Conservation (phyloP, 2,888 invertebrate species). For the Rhimphoctona megacephalus region DNA sequence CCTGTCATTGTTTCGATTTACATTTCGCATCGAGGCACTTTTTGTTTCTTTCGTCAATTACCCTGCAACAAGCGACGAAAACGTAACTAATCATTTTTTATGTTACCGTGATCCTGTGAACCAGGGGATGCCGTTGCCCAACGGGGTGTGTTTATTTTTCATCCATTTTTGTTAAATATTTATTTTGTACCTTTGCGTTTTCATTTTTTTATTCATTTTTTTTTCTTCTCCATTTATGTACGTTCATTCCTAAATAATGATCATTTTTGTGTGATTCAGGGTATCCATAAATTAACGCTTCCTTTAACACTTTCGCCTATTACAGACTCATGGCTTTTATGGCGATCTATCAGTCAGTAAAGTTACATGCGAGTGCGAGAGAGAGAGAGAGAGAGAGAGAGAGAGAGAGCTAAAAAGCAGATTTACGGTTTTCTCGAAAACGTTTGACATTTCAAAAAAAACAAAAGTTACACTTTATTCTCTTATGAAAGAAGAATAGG, state of each 20-base stretch:
- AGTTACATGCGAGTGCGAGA: too few relatives aligned
- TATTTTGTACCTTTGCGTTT: background rate
- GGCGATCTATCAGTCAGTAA: too few relatives aligned
- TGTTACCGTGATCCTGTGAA: slow-evolving; percentile 82
- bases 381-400: too few relatives aligned
- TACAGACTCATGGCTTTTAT: background rate
- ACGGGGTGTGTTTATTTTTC: slow-evolving; percentile 88
- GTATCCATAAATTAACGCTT: slow-evolving; percentile 5
- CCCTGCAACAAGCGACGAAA: slow-evolving; percentile 41
- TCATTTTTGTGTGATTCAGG: background rate
- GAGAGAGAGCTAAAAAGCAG: too few relatives aligned
- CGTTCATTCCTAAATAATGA: background rate
- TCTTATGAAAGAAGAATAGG: too few relatives aligned
- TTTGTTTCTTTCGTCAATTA: slow-evolving; percentile 46
- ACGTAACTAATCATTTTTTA: slow-evolving; percentile 82
- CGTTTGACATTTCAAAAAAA: too few relatives aligned
- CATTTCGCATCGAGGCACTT: slow-evolving; percentile 38
- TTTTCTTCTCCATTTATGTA: slow-evolving; percentile 25
- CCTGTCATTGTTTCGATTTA: slow-evolving; percentile 28
- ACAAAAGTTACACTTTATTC: too few relatives aligned
- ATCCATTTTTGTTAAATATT: slow-evolving; percentile 70
- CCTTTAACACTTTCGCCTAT: slow-evolving; percentile 4
- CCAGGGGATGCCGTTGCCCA: slow-evolving; percentile 90
- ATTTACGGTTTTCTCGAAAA: too few relatives aligned
- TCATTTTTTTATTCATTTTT: slow-evolving; percentile 27